These are phyloP conservation scores for Cephalopachus bancanus DNA, from an alignment of 2,797 vertebrate genomes.

Conservation along the genomic window DNA sequence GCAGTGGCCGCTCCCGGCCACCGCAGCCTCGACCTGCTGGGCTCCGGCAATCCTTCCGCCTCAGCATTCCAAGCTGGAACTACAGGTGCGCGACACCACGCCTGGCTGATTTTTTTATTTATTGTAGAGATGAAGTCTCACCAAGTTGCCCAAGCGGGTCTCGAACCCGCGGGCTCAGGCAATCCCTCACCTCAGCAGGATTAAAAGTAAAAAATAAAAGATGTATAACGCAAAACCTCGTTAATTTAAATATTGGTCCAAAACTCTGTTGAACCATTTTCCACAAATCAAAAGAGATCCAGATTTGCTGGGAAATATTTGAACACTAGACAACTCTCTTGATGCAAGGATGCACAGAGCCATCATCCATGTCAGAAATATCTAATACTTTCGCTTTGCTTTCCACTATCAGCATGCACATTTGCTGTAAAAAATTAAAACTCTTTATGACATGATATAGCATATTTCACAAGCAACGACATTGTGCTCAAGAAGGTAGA, in stretches of 20 bases:
- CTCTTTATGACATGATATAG: background rate
- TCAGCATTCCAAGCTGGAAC: too few relatives aligned
- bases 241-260: background rate
- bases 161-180: too few relatives aligned
- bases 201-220: background rate
- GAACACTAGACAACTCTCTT: background rate
- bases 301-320: background rate
- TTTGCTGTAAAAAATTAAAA: background rate
- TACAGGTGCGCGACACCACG: too few relatives aligned
- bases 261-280: background rate
- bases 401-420: background rate
- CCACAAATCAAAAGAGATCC: background rate
- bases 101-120: too few relatives aligned
- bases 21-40: too few relatives aligned
- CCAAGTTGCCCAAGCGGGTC: too few relatives aligned
- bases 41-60: too few relatives aligned
- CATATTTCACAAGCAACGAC: background rate
- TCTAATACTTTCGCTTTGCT: background rate
- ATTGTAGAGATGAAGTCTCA: too few relatives aligned
- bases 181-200: too few relatives aligned
- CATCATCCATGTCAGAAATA: background rate
- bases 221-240: background rate
- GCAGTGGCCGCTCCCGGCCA: too few relatives aligned
- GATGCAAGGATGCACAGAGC: background rate
- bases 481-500: background rate